Conservation (phyloP, 2,113 vertebrate genomes). For the Calidris pygmaea region DNA sequence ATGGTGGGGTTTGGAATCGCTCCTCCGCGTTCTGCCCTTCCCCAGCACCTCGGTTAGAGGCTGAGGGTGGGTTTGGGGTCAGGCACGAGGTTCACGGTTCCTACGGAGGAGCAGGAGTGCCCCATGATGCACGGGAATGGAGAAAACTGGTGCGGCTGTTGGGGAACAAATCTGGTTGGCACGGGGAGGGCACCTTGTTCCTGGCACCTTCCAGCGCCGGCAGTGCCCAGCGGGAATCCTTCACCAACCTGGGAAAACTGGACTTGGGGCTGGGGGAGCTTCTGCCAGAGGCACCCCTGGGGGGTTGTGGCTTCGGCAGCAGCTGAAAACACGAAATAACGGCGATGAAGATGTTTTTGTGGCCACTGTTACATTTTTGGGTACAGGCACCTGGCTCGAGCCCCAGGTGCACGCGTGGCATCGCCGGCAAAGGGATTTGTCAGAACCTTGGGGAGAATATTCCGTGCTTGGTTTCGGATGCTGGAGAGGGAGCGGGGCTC, state of each 20-base stretch:
- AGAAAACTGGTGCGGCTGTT: background rate
- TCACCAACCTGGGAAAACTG: background rate
- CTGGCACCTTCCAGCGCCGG: background rate
- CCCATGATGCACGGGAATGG: fast-evolving
- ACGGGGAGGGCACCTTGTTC: fast-evolving
- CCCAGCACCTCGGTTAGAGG: fast-evolving
- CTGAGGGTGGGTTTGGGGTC: background rate
- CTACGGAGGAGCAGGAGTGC: background rate
- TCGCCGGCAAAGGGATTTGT: no score
- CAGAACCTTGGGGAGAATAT: background rate
- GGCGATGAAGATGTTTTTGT: fast-evolving
- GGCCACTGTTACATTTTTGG: background rate
- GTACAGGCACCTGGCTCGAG: background rate
- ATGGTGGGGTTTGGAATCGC: background rate
- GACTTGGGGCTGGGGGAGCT: background rate
- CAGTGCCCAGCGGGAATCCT: background rate
- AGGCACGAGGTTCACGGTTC: fast-evolving
- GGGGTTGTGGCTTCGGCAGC: background rate
- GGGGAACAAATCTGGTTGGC: background rate
- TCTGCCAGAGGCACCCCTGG: background rate
- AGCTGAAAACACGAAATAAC: background rate
- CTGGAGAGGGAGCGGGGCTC: background rate
- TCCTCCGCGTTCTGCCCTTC: fast-evolving
- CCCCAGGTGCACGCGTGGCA: fast-evolving
- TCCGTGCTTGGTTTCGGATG: background rate